Percentiles rank a stretch among this genome's conserved stretches.
Evolutionary conservation across 2,888 invertebrate species (phyloP).

Genomic region (Eurytoma adleriae): DNA sequence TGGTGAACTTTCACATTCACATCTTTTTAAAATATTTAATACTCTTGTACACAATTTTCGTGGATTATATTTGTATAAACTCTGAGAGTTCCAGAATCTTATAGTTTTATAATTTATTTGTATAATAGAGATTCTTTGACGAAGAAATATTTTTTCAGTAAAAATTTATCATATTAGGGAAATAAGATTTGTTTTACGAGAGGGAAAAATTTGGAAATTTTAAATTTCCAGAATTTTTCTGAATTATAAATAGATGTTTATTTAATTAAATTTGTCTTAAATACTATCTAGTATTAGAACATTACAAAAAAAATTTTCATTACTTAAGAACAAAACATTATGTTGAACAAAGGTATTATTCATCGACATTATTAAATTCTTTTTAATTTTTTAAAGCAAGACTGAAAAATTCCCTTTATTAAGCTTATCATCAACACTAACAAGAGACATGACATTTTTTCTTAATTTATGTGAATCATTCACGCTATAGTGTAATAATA

Average conservation of each 20-base stretch:
- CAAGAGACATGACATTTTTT: slow-evolving; percentile 34
- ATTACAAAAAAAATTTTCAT: not conserved
- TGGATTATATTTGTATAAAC: slow-evolving; percentile 46
- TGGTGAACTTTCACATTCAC: slow-evolving; percentile 2
- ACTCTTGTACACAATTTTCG: slow-evolving; percentile 37
- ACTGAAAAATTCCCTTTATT: slow-evolving; percentile 47
- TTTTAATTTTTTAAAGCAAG: slow-evolving; percentile 32
- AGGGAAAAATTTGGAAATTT: not conserved
- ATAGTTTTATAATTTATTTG: slow-evolving; percentile 53
- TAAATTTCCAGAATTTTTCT: slow-evolving; percentile 17
- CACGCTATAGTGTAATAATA: slow-evolving; percentile 20
- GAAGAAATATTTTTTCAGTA: slow-evolving; percentile 39
- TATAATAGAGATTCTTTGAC: slow-evolving; percentile 42
- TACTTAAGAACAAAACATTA: not conserved
- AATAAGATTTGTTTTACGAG: not conserved
- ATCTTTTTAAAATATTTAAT: slow-evolving; percentile 37
- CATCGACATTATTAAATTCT: not conserved
- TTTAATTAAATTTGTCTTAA: too few relatives aligned
- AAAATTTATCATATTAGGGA: slow-evolving; percentile 5
- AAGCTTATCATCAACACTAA: slow-evolving; percentile 24
- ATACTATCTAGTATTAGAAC: not conserved
- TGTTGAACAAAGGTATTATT: slow-evolving; percentile 27
- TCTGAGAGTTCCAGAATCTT: slow-evolving; percentile 32
- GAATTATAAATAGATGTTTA: not conserved
- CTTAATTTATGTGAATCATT: slow-evolving; percentile 12